phyloP scores from a whole-genome alignment of 2,888 invertebrate species.

The Polymixis lichenea region DNA sequence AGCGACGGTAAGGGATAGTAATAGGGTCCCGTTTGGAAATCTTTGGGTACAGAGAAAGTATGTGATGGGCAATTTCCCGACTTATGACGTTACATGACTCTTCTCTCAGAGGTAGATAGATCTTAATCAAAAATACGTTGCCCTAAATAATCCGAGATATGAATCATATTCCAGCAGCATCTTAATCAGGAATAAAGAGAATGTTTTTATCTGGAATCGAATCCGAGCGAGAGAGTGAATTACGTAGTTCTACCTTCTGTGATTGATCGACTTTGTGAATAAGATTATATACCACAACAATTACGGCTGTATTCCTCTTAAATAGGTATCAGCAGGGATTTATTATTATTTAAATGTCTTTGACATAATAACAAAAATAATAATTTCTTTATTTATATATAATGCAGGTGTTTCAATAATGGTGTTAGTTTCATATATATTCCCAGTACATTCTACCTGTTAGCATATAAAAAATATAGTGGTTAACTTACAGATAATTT shows the following conservation, averaged over 20 bases:
- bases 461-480: no score
- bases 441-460: no score
- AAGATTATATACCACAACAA: slow-evolving; percentile 15
- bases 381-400: no score
- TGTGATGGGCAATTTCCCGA: background rate
- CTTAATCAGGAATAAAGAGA: slow-evolving; percentile 7
- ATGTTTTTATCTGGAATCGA: slow-evolving; percentile 52
- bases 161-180: slow-evolving; percentile 34
- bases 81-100: background rate
- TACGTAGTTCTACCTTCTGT: slow-evolving; percentile 21
- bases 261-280: slow-evolving; percentile 29
- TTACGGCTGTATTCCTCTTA: background rate
- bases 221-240: slow-evolving; percentile 30
- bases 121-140: slow-evolving; percentile 34
- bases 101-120: slow-evolving; percentile 22
- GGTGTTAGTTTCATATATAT: no score
- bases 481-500: no score
- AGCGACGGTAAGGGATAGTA: background rate
- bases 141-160: slow-evolving; percentile 36
- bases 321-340: slow-evolving; percentile 1
- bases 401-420: no score
- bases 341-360: background rate
- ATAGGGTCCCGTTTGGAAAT: no score
- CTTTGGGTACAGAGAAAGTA: background rate
- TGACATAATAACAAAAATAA: no score